Evolutionary conservation across 2,888 invertebrate species (phyloP).

Genomic region (Cataglyphis altisquamis): DNA sequence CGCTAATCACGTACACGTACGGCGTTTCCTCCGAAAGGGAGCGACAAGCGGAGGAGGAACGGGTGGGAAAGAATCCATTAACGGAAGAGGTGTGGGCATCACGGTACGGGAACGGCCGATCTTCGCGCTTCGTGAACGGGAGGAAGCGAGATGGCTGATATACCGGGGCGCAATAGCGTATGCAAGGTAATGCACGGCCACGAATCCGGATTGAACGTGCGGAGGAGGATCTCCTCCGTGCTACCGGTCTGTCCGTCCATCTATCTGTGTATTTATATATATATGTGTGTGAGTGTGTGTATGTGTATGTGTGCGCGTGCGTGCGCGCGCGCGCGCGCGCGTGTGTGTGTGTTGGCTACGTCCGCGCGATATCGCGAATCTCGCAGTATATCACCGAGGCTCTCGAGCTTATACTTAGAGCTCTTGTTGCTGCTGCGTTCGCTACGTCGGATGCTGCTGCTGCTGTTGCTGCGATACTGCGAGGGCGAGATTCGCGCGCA

Average conservation of each 20-base stretch:
- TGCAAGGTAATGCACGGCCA: slow-evolving; percentile 75
- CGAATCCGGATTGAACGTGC: slow-evolving; percentile 76
- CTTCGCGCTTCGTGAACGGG: slow-evolving; percentile 19
- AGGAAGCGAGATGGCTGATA: slow-evolving; percentile 64
- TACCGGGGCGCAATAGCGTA: slow-evolving; percentile 68
- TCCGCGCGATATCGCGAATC: slow-evolving; percentile 82
- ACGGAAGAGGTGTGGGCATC: slow-evolving; percentile 34
- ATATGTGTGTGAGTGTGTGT: slow-evolving; percentile 6
- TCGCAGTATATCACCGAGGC: slow-evolving; percentile 84
- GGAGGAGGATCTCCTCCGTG: slow-evolving; percentile 42
- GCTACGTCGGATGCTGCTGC: slow-evolving; percentile 51
- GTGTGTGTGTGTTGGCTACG: slow-evolving; percentile 25
- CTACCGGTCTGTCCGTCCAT: slow-evolving; percentile 18
- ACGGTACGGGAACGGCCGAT: slow-evolving; percentile 38
- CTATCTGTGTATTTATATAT: background rate
- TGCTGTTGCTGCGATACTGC: slow-evolving; percentile 68
- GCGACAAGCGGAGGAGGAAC: background rate
- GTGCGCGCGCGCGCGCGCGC: no score
- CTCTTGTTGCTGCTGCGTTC: slow-evolving; percentile 67
- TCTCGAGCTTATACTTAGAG: slow-evolving; percentile 70
- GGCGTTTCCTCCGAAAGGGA: slow-evolving; percentile 23
- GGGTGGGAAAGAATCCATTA: slow-evolving; percentile 53
- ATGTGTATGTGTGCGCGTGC: background rate
- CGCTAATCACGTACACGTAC: slow-evolving; percentile 1
- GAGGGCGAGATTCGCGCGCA: slow-evolving; percentile 70